Percentiles rank a stretch among this genome's conserved stretches.
Evolutionary conservation across 2,797 vertebrate genomes (phyloP).

Genomic region (Prionace glauca): DNA sequence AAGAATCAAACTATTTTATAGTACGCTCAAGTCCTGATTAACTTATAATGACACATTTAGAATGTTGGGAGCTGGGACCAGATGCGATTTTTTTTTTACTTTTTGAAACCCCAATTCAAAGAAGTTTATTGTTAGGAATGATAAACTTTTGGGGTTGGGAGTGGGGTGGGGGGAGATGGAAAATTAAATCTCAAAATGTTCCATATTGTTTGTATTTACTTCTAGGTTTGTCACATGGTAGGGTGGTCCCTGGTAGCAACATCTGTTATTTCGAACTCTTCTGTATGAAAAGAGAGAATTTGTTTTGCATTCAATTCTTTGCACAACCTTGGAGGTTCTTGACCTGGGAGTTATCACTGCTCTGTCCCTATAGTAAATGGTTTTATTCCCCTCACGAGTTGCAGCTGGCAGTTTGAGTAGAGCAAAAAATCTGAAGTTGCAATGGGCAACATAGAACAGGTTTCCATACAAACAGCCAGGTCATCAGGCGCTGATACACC

Average conservation of each 20-base stretch:
- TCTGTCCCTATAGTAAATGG: not conserved
- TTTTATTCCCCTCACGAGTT: not conserved
- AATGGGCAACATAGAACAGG: not conserved
- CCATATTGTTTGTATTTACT: not conserved
- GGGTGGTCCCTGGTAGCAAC: not conserved
- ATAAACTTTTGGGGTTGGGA: no score
- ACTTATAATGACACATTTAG: not conserved
- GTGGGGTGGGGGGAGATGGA: no score
- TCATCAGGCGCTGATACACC: not conserved
- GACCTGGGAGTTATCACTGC: not conserved
- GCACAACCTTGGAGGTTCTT: not conserved
- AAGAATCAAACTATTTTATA: not conserved
- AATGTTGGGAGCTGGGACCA: not conserved
- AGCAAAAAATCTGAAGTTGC: not conserved
- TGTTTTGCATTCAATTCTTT: not conserved
- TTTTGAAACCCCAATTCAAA: not conserved
- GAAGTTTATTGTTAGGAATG: not conserved
- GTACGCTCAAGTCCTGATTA: not conserved
- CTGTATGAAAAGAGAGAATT: not conserved
- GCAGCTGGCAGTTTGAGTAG: not conserved
- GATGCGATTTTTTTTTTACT: not conserved
- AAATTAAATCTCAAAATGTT: not conserved
- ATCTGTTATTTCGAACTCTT: not conserved
- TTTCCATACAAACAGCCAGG: not conserved
- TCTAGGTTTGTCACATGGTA: not conserved